Conservation (phyloP, 2,797 vertebrate species). For the Ispidina lecontei region DNA sequence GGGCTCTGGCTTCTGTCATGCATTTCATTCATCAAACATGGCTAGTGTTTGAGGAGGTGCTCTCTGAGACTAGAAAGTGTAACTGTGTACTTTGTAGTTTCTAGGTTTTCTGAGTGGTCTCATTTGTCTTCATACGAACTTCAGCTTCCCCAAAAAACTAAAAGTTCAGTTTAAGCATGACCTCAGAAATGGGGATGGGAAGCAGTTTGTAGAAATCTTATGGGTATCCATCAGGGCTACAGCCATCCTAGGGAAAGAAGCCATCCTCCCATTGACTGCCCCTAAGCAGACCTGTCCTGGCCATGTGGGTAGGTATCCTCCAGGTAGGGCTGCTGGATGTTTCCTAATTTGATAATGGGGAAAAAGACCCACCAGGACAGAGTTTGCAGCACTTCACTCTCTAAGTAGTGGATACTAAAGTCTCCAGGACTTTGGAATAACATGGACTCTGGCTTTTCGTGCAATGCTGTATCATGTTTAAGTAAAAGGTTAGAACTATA, state of each 20-base stretch:
- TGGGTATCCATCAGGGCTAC: background rate
- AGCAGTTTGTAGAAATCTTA: rapidly evolving
- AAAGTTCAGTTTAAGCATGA: background rate
- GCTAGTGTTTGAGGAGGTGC: background rate
- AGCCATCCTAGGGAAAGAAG: background rate
- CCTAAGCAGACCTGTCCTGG: background rate
- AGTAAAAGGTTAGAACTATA: background rate
- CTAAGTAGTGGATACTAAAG: background rate
- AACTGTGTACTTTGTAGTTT: background rate
- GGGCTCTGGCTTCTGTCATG: background rate
- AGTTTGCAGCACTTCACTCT: background rate
- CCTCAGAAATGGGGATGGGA: background rate
- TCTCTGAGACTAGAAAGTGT: background rate
- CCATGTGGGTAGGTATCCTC: rapidly evolving
- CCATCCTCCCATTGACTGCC: background rate
- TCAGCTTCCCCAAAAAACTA: background rate
- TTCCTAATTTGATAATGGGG: background rate
- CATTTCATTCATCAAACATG: background rate
- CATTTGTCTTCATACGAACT: background rate
- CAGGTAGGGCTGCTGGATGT: background rate
- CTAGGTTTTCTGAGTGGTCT: rapidly evolving
- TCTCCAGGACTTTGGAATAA: conserved; percentile 1
- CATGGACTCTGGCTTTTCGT: background rate
- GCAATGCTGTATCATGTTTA: background rate
- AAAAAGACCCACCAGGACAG: rapidly evolving